Evolutionary conservation across 1,140 invertebrate genomes (phyloP), one percentile per base, ranked within the genome.

Genomic region (Halyomorpha halys): DNA sequence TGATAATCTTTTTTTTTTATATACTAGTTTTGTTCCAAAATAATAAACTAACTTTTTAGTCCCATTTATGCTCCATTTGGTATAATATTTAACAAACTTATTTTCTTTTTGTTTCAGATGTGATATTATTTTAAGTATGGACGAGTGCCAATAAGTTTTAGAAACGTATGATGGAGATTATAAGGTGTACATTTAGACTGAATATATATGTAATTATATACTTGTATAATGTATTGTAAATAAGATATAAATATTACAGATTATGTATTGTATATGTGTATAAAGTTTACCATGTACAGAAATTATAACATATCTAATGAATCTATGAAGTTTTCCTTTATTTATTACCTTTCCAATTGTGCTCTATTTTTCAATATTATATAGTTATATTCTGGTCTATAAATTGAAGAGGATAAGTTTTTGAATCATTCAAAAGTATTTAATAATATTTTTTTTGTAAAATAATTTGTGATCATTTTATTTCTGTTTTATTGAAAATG

Each of bases 271-370:
- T 34, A 19, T 19, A 44, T 39, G 30, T 60, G 59, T 60, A 60
- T 60, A 60, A 44, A 39, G 18, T 21, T 39, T 44, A 60, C 59
- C 59, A 60, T 60, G 59, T 60, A 60, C 59, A 60, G 59, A 60
- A 56, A 59, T 23, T 60, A 60, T 60, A 60, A 60, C 59, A 60
- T 60, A 60, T 60, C 59, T 60, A 60, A 60, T 60, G 34, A 39
- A 39, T 39, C 1, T 39, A 11, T 39, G 34, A 39, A 39, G 1
- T 39, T 39, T 39, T 39, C 6, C 11, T 39, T 11, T 11, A 6
- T 39, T 13, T 30, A 8, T 30, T 39, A 8, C 34, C 34, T 39
- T 30, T 39, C 34, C 11, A 39, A 30, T 30, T n/a, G n/a, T n/a
- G n/a, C n/a, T n/a, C n/a, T n/a, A n/a, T n/a, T n/a, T n/a, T n/a